phyloP scores from a whole-genome alignment of 2,113 vertebrate species.

The Percopsis transmontana region DNA sequence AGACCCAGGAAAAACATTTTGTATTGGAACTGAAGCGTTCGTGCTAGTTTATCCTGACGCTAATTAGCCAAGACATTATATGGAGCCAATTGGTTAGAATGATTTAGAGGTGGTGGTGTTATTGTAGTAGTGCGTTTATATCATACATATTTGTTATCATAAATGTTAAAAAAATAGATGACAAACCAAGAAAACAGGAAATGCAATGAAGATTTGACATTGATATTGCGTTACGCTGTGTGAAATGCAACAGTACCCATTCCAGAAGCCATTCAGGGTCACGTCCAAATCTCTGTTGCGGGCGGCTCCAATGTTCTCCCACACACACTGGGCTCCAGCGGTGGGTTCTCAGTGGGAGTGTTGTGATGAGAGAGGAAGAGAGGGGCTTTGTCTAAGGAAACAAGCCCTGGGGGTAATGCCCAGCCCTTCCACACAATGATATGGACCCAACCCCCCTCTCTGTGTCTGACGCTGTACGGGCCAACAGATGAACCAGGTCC shows the following conservation, averaged over 20 bases:
- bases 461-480: not conserved
- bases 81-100: slow-evolving; percentile 50
- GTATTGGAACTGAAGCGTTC: slow-evolving; percentile 60
- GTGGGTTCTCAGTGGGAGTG: slow-evolving; percentile 69
- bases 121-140: slow-evolving; percentile 35
- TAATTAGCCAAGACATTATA: slow-evolving; percentile 64
- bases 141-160: slow-evolving; percentile 14
- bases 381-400: slow-evolving; percentile 76
- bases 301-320: slow-evolving; percentile 3
- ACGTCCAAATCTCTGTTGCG: slow-evolving; percentile 8
- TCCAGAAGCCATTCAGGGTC: slow-evolving; percentile 7
- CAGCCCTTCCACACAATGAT: slow-evolving; percentile 53
- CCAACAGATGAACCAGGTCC: slow-evolving; percentile 3
- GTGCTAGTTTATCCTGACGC: slow-evolving; percentile 66
- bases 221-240: not conserved
- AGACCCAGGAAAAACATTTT: slow-evolving; percentile 61
- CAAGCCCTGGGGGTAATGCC: slow-evolving; percentile 54
- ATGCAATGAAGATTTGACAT: slow-evolving; percentile 19
- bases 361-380: slow-evolving; percentile 71
- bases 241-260: slow-evolving; percentile 11
- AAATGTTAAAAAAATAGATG: slow-evolving; percentile 11
- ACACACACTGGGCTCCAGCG: slow-evolving; percentile 19
- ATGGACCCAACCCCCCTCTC: slow-evolving; percentile 48
- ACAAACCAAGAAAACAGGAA: slow-evolving; percentile 14
- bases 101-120: slow-evolving; percentile 37